Percentiles rank a stretch among this genome's conserved stretches.
Evolutionary conservation across 2,113 vertebrate species (phyloP).

Genomic region (Talpa occidentalis): DNA sequence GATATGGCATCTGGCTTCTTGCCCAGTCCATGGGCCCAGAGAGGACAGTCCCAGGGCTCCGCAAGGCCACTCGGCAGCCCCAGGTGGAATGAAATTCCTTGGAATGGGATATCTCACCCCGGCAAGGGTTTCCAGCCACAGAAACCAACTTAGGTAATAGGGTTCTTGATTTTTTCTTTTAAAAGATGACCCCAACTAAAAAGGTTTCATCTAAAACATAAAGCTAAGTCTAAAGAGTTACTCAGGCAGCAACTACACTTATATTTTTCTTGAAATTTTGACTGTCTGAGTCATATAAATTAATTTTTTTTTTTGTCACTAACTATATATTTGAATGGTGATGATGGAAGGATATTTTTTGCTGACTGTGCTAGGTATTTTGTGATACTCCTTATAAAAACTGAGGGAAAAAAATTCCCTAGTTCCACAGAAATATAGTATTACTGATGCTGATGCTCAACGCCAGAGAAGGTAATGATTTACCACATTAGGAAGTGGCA

Average conservation of each 20-base stretch:
- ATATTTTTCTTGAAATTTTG: slow-evolving; percentile 21
- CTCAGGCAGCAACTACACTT: background rate
- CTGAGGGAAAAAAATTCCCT: background rate
- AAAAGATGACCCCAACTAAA: background rate
- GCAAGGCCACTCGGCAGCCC: background rate
- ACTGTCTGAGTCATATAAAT: background rate
- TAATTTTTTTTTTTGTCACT: background rate
- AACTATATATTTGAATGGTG: background rate
- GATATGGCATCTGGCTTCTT: background rate
- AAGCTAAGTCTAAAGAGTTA: background rate
- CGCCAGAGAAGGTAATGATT: background rate
- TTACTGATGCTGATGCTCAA: background rate
- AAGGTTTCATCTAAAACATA: background rate
- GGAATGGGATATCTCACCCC: background rate
- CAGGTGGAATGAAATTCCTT: background rate
- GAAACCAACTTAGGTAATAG: background rate
- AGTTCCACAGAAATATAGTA: background rate
- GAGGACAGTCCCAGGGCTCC: background rate
- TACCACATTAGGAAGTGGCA: background rate
- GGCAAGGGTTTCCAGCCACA: background rate
- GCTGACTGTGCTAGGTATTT: background rate
- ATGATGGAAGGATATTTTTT: background rate
- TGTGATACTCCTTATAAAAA: background rate
- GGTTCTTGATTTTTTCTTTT: background rate
- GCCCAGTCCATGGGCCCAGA: background rate